phyloP scores from a whole-genome alignment of 1,140 invertebrate genomes.

The Papilio helenus region DNA sequence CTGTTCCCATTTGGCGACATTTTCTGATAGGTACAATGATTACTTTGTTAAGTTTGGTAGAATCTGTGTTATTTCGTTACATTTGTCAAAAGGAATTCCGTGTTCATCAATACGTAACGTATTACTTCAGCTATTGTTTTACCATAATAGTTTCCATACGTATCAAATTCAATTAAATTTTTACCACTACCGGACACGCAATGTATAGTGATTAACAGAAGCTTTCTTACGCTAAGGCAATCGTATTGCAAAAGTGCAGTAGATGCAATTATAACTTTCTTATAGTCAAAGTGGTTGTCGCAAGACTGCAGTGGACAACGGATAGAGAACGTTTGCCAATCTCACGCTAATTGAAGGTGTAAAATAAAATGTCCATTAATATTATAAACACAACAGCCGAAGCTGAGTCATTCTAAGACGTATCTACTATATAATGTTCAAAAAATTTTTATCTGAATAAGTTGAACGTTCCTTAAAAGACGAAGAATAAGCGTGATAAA shows the following conservation, averaged over 20 bases:
- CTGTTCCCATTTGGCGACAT: no score
- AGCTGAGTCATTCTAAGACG: no score
- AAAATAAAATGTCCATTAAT: not conserved
- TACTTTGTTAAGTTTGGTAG: not conserved
- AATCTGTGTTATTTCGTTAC: not conserved
- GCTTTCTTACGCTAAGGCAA: conserved; percentile 25
- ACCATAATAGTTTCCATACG: not conserved
- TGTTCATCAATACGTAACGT: conserved; percentile 1
- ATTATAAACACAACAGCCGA: not conserved
- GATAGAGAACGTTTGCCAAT: not conserved
- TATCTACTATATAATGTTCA: no score
- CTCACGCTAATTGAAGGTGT: not conserved
- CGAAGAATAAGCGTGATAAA: not conserved
- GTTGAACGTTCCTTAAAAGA: no score
- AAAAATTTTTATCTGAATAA: no score
- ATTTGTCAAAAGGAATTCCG: not conserved
- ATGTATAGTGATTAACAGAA: conserved; percentile 17
- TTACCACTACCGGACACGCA: not conserved
- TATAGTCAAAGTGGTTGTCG: not conserved
- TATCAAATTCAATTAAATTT: not conserved
- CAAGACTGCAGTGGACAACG: not conserved
- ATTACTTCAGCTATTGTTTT: not conserved
- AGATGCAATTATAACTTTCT: conserved; percentile 24
- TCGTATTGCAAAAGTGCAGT: conserved; percentile 1
- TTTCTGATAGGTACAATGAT: no score